Base-by-base conservation (phyloP, 2,797 vertebrate genomes). In the Trachurus trachurus region DNA sequence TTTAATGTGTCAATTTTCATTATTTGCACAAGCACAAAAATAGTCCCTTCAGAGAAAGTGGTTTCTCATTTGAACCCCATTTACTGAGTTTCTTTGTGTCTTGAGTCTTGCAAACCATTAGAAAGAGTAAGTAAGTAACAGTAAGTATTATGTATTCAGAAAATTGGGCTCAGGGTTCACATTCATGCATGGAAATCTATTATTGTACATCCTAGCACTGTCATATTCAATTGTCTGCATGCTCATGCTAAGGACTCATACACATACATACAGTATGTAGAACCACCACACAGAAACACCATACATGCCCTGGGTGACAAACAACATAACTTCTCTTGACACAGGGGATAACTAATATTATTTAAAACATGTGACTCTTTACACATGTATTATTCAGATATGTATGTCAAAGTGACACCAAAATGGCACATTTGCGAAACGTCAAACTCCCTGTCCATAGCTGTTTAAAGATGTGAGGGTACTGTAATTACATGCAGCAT, bases 1-100 rank as follows among this genome's bases (percentile, higher is more conserved):
- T 66, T 47, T 44, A 0, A 4, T 47, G 5, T 72, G 19, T 74
- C 47, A 57, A 0, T 63, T 67, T 62, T 8, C 16, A 56, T 68
- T 74, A 53, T 59, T 72, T 68, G 61, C 16, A 53, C 7, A 53
- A 66, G 31, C 16, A 31, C 40, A 57, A 13, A 57, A 64, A 59
- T 44, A 16, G 29, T 66, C 17, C 34, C n/a, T 34, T 42, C 22
- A 54, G 67, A 74, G 15, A 78, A 67, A 39, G 60, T 31, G 44
- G 57, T 63, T 58, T 59, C 11, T 52, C 82, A 70, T 74, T 50
- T 16, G 45, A 29, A 75, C 15, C 47, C 71, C 16, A n/a, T 58
- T 75, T 62, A n/a, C 71, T 59, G 44, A 58, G 22, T 74, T 54
- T 65, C 42, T 37, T 22, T 56, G 26, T 37, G 15, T 44, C 44